A percentile compares a stretch with the other conserved stretches of the same genome.
phyloP scores from a whole-genome alignment of 2,113 vertebrate species.

The Bujurquina vittata region DNA sequence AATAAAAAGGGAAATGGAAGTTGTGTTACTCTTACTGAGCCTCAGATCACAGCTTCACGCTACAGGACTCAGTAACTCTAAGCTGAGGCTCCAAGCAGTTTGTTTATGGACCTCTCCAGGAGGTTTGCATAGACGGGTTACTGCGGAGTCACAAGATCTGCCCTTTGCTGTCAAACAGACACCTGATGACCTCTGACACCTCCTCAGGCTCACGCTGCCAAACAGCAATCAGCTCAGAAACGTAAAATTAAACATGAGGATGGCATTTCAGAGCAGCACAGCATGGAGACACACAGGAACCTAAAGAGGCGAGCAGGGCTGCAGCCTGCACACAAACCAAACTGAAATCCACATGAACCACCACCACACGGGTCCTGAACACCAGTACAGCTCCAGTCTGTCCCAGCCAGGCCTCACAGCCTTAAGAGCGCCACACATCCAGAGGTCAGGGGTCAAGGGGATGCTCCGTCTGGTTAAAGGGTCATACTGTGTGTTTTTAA shows the following conservation, averaged over 20 bases:
- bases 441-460: neutral
- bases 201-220: too few relatives aligned
- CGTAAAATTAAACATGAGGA: neutral
- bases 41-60: neutral
- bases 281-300: neutral
- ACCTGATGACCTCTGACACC: too few relatives aligned
- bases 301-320: neutral
- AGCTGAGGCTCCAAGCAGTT: too few relatives aligned
- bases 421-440: neutral
- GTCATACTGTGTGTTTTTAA: fast-evolving
- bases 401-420: neutral
- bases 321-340: constrained; percentile 3
- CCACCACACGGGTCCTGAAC: constrained; percentile 48
- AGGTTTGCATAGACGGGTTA: neutral
- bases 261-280: neutral
- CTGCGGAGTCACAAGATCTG: neutral
- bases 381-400: constrained; percentile 61
- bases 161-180: neutral
- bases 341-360: constrained; percentile 35
- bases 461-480: neutral
- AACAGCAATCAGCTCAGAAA: neutral
- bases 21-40: fast-evolving
- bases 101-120: too few relatives aligned
- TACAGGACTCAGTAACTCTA: neutral
- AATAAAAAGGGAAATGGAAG: fast-evolving